Evolutionary conservation across 2,797 vertebrate genomes (phyloP).

Genomic region (Prionace glauca): DNA sequence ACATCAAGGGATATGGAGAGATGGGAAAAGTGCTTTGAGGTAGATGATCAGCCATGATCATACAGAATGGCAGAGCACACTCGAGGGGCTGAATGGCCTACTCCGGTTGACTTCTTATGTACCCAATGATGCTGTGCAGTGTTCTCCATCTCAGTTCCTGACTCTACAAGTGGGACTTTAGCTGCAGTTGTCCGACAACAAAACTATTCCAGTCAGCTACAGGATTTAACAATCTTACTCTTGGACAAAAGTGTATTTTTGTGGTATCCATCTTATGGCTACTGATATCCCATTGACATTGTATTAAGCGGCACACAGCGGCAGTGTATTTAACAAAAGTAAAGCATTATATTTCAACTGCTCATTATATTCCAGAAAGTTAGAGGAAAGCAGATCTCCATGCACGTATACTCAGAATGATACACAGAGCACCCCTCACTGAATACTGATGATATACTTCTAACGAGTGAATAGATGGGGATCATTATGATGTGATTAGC

Average conservation of each 20-base stretch:
- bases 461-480: not conserved
- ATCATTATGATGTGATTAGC: not conserved
- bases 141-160: too few species aligned
- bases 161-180: too few species aligned
- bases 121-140: too few species aligned
- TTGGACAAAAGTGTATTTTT: not conserved
- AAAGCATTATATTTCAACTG: too few species aligned
- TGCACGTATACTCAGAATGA: not conserved
- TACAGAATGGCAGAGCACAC: too few species aligned
- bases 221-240: not conserved
- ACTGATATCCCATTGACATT: not conserved
- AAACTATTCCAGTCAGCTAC: not conserved
- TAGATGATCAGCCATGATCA: too few species aligned
- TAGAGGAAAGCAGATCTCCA: not conserved
- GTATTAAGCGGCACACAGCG: too few species aligned
- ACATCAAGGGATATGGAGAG: too few species aligned
- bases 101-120: too few species aligned
- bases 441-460: not conserved
- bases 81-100: too few species aligned
- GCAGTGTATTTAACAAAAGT: not conserved
- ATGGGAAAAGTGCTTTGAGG: too few species aligned
- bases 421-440: not conserved
- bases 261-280: not conserved
- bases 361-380: not conserved
- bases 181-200: not conserved